Evolutionary conservation across 2,113 vertebrate genomes (phyloP), one percentile per base, ranked within the genome.

Genomic region (Sceloporus tristichus): DNA sequence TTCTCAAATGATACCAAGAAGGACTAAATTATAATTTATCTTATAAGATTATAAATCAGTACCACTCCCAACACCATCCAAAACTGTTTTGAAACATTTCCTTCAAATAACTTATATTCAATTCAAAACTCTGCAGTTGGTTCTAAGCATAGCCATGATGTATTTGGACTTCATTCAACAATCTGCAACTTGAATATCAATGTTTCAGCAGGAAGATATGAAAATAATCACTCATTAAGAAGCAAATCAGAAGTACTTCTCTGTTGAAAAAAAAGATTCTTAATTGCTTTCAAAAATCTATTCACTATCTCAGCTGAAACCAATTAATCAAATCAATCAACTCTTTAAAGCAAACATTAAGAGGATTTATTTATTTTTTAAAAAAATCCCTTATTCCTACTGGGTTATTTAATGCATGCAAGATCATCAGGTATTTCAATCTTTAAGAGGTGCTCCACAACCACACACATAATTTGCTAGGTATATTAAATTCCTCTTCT

Each of bases 101-200:
- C 4, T 54, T 11, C 3, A 21, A n/a, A 79, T 56, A 79, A n/a
- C 29, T 29, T 56, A 14, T 7, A 79, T 56, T 79, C n/a, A 9
- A 40, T 65, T 80, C 83, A 85, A 21, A 3, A 75, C 13, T 82
- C 81, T 88, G 82, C 70, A 84, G 1, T 79, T 5, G 16, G 42
- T 54, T 48, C 11, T 5, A 79, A 27, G 29, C 42, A 79, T 54
- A 79, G 77, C 25, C 54, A 48, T 29, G 4, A 79, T 25, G 42
- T 54, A 1, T 48, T 54, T 48, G 75, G 42, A 77, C 23, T 79
- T 54, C 77, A 79, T 29, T 29, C 9, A 79, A 54, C 2, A 79
- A 56, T 48, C 27, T 1, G 62, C 42, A 48, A 48, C 4, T 48
- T 48, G 42, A 48, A 48, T 48, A 2, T 10, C n/a, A 27, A 81